Percentiles rank a stretch among this genome's conserved stretches.
Evolutionary conservation across 2,797 vertebrate species (phyloP).

Genomic region (Nannoperca australis): DNA sequence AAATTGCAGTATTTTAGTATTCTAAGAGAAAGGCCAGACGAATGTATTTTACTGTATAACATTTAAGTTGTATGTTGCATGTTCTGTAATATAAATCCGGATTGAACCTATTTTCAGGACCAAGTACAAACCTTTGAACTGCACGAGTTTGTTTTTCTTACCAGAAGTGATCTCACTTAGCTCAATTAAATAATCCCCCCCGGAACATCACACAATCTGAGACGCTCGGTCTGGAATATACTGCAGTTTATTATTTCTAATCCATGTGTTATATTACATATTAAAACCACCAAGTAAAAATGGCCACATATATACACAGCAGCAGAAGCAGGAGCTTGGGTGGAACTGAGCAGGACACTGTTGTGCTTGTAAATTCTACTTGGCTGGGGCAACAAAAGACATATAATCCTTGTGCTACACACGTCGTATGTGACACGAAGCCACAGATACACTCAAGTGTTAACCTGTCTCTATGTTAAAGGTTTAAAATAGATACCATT

Average conservation of each 20-base stretch:
- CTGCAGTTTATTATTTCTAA: constrained; percentile 77
- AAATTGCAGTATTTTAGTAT: not conserved
- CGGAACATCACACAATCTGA: constrained; percentile 31
- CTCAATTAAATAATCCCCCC: too few relatives aligned
- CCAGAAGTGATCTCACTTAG: not conserved
- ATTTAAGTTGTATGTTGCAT: not conserved
- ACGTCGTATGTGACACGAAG: constrained; percentile 56
- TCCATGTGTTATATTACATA: constrained; percentile 75
- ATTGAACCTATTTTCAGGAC: not conserved
- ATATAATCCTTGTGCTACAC: constrained; percentile 63
- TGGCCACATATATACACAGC: constrained; percentile 77
- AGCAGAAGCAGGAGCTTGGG: constrained; percentile 79
- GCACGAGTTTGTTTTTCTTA: not conserved
- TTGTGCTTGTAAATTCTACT: constrained; percentile 80
- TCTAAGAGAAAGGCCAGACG: not conserved
- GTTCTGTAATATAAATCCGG: not conserved
- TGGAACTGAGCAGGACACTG: constrained; percentile 61
- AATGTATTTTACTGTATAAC: not conserved
- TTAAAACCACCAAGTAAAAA: constrained; percentile 84
- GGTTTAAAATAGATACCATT: constrained; percentile 29
- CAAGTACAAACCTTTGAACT: not conserved
- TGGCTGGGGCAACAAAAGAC: constrained; percentile 49
- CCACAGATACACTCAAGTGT: constrained; percentile 33
- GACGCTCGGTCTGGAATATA: constrained; percentile 70
- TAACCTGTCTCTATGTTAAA: constrained; percentile 47